Evolutionary conservation across 2,888 invertebrate genomes (phyloP).

Genomic region (Vandiemenella viatica): DNA sequence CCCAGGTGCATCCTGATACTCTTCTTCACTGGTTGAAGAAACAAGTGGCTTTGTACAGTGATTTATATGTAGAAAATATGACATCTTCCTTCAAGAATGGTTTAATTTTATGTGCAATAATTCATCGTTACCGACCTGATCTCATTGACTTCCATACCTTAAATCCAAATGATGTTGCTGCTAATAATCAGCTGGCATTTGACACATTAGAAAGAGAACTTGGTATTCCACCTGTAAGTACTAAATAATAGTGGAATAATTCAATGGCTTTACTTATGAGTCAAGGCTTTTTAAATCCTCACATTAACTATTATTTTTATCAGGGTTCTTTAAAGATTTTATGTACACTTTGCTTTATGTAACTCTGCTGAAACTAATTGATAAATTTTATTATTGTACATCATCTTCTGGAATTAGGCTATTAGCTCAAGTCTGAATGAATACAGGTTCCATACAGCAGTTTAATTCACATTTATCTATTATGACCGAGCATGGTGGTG

Average conservation of each 20-base stretch:
- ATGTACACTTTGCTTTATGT: background rate
- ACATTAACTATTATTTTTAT: background rate
- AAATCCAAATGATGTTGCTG: slow-evolving; percentile 43
- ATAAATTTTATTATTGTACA: background rate
- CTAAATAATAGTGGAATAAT: no score
- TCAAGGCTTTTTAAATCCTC: no score
- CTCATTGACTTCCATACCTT: slow-evolving; percentile 59
- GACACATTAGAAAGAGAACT: slow-evolving; percentile 72
- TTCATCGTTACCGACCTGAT: slow-evolving; percentile 80
- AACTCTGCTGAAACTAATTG: background rate
- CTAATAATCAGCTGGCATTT: slow-evolving; percentile 71
- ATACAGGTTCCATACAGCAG: no score
- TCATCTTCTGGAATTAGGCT: no score
- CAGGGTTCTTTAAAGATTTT: background rate
- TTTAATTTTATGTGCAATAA: slow-evolving; percentile 53
- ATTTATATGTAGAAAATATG: slow-evolving; percentile 45
- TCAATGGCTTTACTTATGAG: no score
- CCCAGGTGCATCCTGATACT: slow-evolving; percentile 56
- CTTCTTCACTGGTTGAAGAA: slow-evolving; percentile 63
- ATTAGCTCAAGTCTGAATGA: no score
- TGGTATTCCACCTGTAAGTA: slow-evolving; percentile 43
- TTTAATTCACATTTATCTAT: no score
- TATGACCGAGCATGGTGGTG: no score
- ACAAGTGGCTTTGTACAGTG: slow-evolving; percentile 46
- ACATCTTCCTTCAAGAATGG: slow-evolving; percentile 54